Conservation (phyloP, 2,113 vertebrate species). For the Cebidichthys violaceus region DNA sequence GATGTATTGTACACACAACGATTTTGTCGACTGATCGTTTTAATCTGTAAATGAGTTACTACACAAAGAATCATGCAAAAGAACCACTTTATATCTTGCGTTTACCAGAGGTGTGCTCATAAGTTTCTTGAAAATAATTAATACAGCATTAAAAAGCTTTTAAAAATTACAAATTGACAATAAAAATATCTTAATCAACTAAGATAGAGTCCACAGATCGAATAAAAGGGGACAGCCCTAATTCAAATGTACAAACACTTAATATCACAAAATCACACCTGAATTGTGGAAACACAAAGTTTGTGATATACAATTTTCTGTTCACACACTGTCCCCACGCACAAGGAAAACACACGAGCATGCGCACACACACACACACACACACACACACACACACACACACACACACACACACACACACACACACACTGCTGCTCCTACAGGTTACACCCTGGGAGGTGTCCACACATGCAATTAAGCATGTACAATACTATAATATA, state of each 20-base stretch:
- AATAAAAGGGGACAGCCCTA: not conserved
- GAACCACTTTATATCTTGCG: too few relatives aligned
- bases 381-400: not conserved
- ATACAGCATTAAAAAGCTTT: too few relatives aligned
- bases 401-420: not conserved
- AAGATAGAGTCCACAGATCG: too few relatives aligned
- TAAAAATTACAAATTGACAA: too few relatives aligned
- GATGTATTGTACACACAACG: not conserved
- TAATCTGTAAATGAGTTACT: not conserved
- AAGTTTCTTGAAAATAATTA: too few relatives aligned
- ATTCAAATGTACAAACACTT: not conserved
- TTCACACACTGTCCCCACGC: not conserved
- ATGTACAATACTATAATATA: not conserved
- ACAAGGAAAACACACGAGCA: not conserved
- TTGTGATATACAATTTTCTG: too few relatives aligned
- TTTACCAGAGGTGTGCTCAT: not conserved
- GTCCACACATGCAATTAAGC: constrained; percentile 1
- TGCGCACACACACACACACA: not conserved
- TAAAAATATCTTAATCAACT: too few relatives aligned
- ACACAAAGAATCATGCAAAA: not conserved
- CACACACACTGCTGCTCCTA: not conserved
- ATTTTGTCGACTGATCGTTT: not conserved
- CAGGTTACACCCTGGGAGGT: constrained; percentile 19
- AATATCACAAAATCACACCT: not conserved
- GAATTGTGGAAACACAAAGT: not conserved